Conservation (phyloP, 2,888 invertebrate genomes). For the Phyllotreta striolata region DNA sequence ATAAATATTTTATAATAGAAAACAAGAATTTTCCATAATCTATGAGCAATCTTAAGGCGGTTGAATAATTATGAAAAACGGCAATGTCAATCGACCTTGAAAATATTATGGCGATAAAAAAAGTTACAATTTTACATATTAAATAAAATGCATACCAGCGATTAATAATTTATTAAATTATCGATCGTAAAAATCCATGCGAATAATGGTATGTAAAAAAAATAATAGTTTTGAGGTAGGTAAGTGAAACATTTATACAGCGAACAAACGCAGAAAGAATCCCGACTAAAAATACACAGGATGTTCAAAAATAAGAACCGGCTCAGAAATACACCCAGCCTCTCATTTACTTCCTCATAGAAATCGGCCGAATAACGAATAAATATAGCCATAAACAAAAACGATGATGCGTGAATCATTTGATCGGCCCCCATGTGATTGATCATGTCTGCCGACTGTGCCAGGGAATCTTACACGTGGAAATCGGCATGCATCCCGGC, state of each 20-base stretch:
- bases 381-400: conserved; percentile 26
- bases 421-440: conserved; percentile 19
- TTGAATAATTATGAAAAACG: conserved; percentile 18
- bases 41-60: conserved; percentile 3
- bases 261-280: too few species aligned
- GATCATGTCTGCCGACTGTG: conserved; percentile 26
- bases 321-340: background rate
- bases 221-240: too few species aligned
- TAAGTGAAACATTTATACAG: too few species aligned
- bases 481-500: conserved; percentile 22
- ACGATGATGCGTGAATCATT: conserved; percentile 24
- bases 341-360: conserved; percentile 25
- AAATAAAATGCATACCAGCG: too few species aligned
- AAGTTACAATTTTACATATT: too few species aligned
- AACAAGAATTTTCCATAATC: conserved; percentile 7
- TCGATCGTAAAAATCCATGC: too few species aligned
- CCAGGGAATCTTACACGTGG: conserved; percentile 30
- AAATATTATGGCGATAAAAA: conserved; percentile 21
- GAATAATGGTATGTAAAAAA: too few species aligned
- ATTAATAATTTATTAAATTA: too few species aligned
- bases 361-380: conserved; percentile 8
- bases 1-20: too few species aligned
- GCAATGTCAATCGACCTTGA: conserved; percentile 21
- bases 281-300: background rate
- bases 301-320: background rate